Evolutionary conservation across 1,140 invertebrate species (phyloP), one percentile per base, ranked within the genome.

Genomic region (Semibalanus balanoides): DNA sequence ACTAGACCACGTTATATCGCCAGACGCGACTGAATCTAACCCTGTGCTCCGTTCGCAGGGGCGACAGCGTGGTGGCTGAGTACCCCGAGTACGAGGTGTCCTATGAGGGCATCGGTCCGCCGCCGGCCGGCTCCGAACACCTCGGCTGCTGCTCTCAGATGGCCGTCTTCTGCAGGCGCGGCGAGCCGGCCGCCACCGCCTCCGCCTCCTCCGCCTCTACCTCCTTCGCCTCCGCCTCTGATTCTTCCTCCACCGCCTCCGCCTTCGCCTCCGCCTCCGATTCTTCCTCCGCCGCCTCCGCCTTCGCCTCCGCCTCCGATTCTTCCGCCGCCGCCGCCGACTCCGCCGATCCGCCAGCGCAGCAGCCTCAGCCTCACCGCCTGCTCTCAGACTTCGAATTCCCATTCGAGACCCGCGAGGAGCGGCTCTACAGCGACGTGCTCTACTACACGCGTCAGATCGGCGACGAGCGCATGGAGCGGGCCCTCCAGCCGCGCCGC

Each of bases 11-110:
- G n/a, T n/a, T n/a, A n/a, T n/a, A n/a, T n/a, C n/a, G n/a, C n/a
- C n/a, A n/a, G n/a, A n/a, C n/a, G n/a, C n/a, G n/a, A n/a, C n/a
- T n/a, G n/a, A n/a, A n/a, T n/a, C n/a, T n/a, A n/a, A n/a, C n/a
- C n/a, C n/a, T n/a, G n/a, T n/a, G n/a, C n/a, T n/a, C n/a, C n/a
- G n/a, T 19, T 19, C 14, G 51, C 51, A 64, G 51, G 51, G 22
- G 70, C 70, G 70, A 0, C 29, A n/a, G 28, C 70, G 29, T 72
- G n/a, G 70, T 72, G 11, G n/a, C 70, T n/a, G 3, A 72, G n/a
- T 30, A 72, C 70, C 70, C 70, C 28, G 70, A 28, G 28, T 72
- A 72, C 70, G 70, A 28, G 70, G 70, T 72, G 70, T 28, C n/a
- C 3, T 72, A 7, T 29, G 70, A 28, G 3, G 70, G 29, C 70